Conservation (phyloP, 2,888 invertebrate species). For the Drosophila anomelani region DNA sequence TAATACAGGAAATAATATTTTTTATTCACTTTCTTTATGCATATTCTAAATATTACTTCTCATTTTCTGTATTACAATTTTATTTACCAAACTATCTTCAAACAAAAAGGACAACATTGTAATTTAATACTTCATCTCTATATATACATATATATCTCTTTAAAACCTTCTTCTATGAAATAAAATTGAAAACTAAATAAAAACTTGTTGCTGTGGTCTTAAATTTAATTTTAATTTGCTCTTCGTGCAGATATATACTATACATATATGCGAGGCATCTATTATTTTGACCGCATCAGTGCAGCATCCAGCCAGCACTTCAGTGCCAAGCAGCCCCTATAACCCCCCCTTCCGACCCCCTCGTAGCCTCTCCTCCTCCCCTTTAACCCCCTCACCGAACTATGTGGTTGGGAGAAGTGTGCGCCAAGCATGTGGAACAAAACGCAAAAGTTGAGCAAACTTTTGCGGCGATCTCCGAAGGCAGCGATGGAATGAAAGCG, state of each 20-base stretch:
- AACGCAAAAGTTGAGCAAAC: conserved; percentile 75
- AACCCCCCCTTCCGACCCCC: background rate
- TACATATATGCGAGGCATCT: background rate
- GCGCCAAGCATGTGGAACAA: conserved; percentile 77
- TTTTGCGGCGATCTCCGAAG: conserved; percentile 73
- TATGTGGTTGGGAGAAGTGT: conserved; percentile 64
- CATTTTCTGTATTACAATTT: background rate
- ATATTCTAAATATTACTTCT: no score
- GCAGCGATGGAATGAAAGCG: conserved; percentile 15
- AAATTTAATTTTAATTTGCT: conserved; percentile 7
- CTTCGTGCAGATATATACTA: background rate
- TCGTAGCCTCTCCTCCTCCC: background rate
- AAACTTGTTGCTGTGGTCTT: conserved; percentile 6
- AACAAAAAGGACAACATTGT: background rate
- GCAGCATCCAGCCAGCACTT: conserved; percentile 4
- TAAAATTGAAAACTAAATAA: background rate
- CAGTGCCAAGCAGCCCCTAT: background rate
- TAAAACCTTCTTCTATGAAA: background rate
- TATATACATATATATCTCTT: no score
- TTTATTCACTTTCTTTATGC: background rate
- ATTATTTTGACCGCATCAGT: conserved; percentile 10
- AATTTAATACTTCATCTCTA: background rate
- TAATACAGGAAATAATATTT: background rate
- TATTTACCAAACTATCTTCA: no score
- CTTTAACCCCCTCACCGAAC: conserved; percentile 5